These are phyloP conservation scores for Callyntrura sp. DNA, from an alignment of 2,888 invertebrate genomes.

Conservation along the genomic window DNA sequence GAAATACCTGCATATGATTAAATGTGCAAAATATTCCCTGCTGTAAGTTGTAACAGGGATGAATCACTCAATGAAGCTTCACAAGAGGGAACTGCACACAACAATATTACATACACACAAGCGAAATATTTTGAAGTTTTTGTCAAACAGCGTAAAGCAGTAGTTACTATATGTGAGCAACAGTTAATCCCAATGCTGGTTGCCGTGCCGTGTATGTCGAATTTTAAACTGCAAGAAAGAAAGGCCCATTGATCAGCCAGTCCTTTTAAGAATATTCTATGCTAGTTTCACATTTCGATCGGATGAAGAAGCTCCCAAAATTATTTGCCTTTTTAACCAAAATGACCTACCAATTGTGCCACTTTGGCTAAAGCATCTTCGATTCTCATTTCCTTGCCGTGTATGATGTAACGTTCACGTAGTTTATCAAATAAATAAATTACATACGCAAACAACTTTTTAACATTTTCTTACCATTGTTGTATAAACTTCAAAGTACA, in stretches of 20 bases:
- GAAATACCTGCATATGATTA: constrained; percentile 73
- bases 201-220: neutral
- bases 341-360: too few relatives aligned
- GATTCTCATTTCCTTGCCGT: too few relatives aligned
- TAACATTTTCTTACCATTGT: neutral
- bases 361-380: too few relatives aligned
- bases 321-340: too few relatives aligned
- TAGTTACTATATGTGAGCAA: neutral
- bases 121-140: neutral
- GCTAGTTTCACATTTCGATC: too few relatives aligned
- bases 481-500: neutral
- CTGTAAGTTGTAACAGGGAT: constrained; percentile 3
- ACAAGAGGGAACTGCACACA: constrained; percentile 5
- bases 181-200: neutral
- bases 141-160: neutral
- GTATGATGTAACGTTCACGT: neutral
- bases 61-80: constrained; percentile 21
- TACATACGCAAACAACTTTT: neutral
- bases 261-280: too few relatives aligned
- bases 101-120: constrained; percentile 34
- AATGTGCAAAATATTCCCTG: neutral
- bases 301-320: too few relatives aligned
- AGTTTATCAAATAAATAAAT: neutral
- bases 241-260: too few relatives aligned
- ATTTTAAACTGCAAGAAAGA: neutral